These are phyloP conservation scores for Uromys caudimaculatus DNA, from an alignment of 2,797 vertebrate species.

Conservation along the genomic window DNA sequence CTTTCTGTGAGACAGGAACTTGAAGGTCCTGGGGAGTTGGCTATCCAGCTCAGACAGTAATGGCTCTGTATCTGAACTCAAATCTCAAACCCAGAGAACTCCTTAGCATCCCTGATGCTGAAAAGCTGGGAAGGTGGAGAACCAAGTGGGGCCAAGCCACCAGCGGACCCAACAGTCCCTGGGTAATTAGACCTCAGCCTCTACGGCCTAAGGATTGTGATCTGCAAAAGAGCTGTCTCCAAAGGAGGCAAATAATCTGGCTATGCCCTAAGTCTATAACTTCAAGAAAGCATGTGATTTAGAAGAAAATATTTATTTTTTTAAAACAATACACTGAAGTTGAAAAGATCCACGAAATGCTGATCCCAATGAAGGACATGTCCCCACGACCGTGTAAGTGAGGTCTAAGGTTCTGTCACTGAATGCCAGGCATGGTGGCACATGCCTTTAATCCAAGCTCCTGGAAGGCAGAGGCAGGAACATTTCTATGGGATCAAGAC, in stretches of 20 bases:
- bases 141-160: too few species aligned
- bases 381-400: background rate
- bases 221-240: background rate
- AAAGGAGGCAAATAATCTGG: background rate
- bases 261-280: background rate
- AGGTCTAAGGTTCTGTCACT: background rate
- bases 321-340: background rate
- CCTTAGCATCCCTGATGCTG: too few species aligned
- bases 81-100: background rate
- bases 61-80: background rate
- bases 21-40: background rate
- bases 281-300: background rate
- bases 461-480: background rate
- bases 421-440: background rate
- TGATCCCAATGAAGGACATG: background rate
- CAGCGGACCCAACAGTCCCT: too few species aligned
- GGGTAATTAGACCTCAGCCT: accelerated
- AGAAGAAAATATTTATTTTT: background rate
- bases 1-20: too few species aligned
- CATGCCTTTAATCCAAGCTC: background rate
- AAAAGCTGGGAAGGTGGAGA: too few species aligned
- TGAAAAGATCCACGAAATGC: background rate
- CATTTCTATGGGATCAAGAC: background rate
- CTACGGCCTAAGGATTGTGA: background rate
- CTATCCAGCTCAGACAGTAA: accelerated